These are phyloP conservation scores for Apis florea DNA, from an alignment of 1,140 invertebrate genomes.

Conservation along the genomic window DNA sequence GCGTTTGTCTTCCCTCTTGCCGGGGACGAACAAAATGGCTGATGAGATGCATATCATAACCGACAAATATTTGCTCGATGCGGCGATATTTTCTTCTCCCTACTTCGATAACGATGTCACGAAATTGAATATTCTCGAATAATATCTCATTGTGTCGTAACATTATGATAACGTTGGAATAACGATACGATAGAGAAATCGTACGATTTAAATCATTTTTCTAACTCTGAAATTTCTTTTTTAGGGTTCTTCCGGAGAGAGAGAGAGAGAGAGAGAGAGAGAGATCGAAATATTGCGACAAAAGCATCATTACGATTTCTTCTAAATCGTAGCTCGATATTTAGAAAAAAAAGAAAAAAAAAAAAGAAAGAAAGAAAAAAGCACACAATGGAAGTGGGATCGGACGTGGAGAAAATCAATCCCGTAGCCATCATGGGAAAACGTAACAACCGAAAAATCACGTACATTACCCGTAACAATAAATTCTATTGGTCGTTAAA, in stretches of 20 bases:
- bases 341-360: background rate
- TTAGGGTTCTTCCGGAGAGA: too few relatives aligned
- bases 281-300: background rate
- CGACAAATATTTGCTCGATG: background rate
- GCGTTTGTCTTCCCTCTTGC: background rate
- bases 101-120: background rate
- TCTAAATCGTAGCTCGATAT: too few relatives aligned
- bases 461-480: slow-evolving; percentile 59
- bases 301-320: slow-evolving; percentile 10
- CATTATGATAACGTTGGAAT: background rate
- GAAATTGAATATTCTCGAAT: background rate
- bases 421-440: slow-evolving; percentile 57
- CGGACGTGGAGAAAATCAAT: slow-evolving; percentile 51
- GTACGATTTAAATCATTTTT: background rate
- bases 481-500: slow-evolving; percentile 76
- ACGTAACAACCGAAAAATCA: slow-evolving; percentile 51
- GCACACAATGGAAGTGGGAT: background rate
- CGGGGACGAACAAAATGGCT: slow-evolving; percentile 34
- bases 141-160: background rate
- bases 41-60: slow-evolving; percentile 10
- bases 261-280: background rate
- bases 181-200: background rate
- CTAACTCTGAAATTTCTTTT: background rate
- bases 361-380: background rate
- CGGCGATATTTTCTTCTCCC: background rate